Conservation (phyloP, 1,140 invertebrate genomes). For the Pseudomyrmex gracilis region DNA sequence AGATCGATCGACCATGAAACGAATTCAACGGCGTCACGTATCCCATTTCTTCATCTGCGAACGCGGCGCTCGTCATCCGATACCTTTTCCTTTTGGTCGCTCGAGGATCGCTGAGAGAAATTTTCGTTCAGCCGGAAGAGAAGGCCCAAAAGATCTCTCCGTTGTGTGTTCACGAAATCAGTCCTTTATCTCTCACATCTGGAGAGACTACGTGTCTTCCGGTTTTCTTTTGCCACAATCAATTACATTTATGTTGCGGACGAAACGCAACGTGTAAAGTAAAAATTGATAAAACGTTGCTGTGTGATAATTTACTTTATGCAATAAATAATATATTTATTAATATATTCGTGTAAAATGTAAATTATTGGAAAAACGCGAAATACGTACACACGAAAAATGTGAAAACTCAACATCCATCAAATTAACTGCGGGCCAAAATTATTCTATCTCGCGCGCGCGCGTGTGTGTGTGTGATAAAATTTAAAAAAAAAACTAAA, state of each 20-base stretch:
- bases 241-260: background rate
- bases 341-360: background rate
- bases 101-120: slow-evolving; percentile 20
- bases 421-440: no score
- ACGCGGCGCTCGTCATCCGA: slow-evolving; percentile 64
- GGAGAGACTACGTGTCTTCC: slow-evolving; percentile 10
- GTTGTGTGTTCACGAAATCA: slow-evolving; percentile 39
- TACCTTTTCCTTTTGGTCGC: slow-evolving; percentile 53
- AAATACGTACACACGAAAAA: no score
- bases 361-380: background rate
- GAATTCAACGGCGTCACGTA: slow-evolving; percentile 34
- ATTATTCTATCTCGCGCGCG: background rate
- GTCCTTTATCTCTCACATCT: slow-evolving; percentile 12
- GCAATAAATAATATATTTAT: background rate
- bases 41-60: slow-evolving; percentile 64
- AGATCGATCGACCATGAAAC: slow-evolving; percentile 63
- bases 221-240: background rate
- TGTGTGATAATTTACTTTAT: background rate
- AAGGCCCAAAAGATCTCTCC: background rate
- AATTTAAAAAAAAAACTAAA: background rate
- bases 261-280: no score
- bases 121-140: slow-evolving; percentile 58
- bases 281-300: background rate
- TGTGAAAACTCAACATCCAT: no score
- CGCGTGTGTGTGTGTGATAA: background rate